Base-by-base conservation (phyloP, 2,888 invertebrate genomes). In the Alviniconcha strummeri region DNA sequence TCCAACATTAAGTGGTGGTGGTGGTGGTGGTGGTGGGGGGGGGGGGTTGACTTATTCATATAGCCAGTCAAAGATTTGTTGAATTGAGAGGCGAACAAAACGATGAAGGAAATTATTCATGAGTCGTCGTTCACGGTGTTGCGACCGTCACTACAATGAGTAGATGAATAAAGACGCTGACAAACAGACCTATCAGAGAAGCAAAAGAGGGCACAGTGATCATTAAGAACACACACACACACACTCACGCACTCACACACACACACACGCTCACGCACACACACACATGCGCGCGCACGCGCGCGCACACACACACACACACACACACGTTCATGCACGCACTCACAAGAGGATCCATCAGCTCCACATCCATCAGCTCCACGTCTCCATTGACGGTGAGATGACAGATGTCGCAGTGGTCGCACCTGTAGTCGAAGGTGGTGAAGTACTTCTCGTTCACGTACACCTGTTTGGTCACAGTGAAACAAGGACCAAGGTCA, bases 321-420 rank as follows among this genome's bases (percentile, higher is more conserved):
- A 75, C 75, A 52, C 55, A 75, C 56, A 17, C 55, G 5, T 15
- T 2, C 17, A 8, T 55, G 55, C 75, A 54, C 64, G 13, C 56
- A 80, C 89, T 81, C 81, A 90, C 90, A 85, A 88, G 76, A 54
- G 89, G 89, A 71, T 90, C 89, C 57, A 87, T 84, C 79, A 88
- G 87, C 79, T 88, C 85, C 9, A 90, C 88, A 71, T 89, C 89
- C 75, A 85, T 86, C 17, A 90, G 85, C n/a, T 87, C 86, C 71
- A 90, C 87, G 79, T 89, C 90, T n/a, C 90, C 90, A 64, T 85
- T 78, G 17, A 90, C 85, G 54, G 85, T 71, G 74, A 90, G 84
- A 77, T 87, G 85, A 9, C 81, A 84, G 36, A 87, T 85, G 74
- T 89, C 87, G 15, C 88, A 83, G 13, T 87, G 80, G 17, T 85